Percentiles rank a stretch among this genome's conserved stretches.
Conservation (phyloP, 2,797 vertebrate genomes). For the Coluber constrictor region DNA sequence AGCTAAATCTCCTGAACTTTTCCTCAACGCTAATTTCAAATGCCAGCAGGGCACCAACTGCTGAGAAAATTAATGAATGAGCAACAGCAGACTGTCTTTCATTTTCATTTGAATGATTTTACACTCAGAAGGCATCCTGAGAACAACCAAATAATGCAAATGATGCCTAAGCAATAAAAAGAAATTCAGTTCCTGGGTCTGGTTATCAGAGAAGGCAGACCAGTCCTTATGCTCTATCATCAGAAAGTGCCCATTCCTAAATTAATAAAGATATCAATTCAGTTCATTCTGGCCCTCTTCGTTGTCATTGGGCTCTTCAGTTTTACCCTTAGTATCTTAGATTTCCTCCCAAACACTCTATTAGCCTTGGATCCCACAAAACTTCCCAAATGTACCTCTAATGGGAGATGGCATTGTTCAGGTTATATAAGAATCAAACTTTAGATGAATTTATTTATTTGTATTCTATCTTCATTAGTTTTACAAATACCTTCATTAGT, state of each 20-base stretch:
- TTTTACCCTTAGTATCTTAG: background rate
- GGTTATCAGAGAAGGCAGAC: background rate
- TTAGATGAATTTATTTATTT: background rate
- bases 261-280: background rate
- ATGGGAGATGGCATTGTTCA: background rate
- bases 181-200: slow-evolving; percentile 31
- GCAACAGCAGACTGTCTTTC: slow-evolving; percentile 62
- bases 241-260: accelerated
- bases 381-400: background rate
- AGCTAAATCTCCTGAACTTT: slow-evolving; percentile 68
- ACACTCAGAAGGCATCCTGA: slow-evolving; percentile 56
- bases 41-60: slow-evolving; percentile 70
- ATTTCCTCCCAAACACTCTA: background rate
- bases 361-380: background rate
- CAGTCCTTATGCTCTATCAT: slow-evolving; percentile 6
- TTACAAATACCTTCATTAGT: background rate
- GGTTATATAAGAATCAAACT: background rate
- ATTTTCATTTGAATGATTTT: slow-evolving; percentile 63
- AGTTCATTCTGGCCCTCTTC: background rate
- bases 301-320: background rate
- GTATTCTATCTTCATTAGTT: background rate
- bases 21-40: slow-evolving; percentile 69
- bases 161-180: slow-evolving; percentile 21
- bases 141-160: slow-evolving; percentile 49
- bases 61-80: slow-evolving; percentile 78